Conservation (phyloP, 2,888 invertebrate genomes). For the Drosophila greeni region DNA sequence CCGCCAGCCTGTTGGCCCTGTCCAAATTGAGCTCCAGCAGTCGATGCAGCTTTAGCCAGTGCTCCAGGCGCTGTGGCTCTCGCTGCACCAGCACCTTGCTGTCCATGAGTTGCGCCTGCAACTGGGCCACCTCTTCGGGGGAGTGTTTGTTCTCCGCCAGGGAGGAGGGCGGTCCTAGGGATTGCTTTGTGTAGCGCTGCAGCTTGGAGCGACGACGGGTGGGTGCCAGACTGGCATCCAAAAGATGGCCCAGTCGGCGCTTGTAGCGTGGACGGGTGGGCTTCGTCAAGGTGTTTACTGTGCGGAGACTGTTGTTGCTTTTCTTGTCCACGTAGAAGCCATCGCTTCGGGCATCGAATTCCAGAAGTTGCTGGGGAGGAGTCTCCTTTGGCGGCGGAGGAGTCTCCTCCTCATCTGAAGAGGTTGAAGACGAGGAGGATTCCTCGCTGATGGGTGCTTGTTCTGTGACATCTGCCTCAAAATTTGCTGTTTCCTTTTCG, state of each 20-base stretch:
- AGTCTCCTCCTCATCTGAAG: background rate
- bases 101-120: slow-evolving; percentile 78
- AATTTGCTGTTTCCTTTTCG: background rate
- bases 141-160: slow-evolving; percentile 39
- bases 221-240: background rate
- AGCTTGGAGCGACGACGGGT: slow-evolving; percentile 19
- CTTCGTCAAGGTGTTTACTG: slow-evolving; percentile 82
- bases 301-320: slow-evolving; percentile 81
- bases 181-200: background rate
- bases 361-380: slow-evolving; percentile 20
- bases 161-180: background rate
- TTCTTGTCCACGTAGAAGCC: slow-evolving; percentile 83
- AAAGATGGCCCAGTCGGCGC: background rate
- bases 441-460: background rate
- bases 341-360: slow-evolving; percentile 73
- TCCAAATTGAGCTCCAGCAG: slow-evolving; percentile 80
- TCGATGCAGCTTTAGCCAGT: slow-evolving; percentile 82
- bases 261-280: slow-evolving; percentile 83
- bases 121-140: slow-evolving; percentile 80
- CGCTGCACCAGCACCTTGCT: slow-evolving; percentile 23
- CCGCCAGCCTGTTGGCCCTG: slow-evolving; percentile 71
- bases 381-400: background rate
- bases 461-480: background rate
- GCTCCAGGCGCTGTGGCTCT: slow-evolving; percentile 77
- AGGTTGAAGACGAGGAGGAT: background rate